phyloP scores from a whole-genome alignment of 1,140 invertebrate species.

The Lepidotrigona ventralis region DNA sequence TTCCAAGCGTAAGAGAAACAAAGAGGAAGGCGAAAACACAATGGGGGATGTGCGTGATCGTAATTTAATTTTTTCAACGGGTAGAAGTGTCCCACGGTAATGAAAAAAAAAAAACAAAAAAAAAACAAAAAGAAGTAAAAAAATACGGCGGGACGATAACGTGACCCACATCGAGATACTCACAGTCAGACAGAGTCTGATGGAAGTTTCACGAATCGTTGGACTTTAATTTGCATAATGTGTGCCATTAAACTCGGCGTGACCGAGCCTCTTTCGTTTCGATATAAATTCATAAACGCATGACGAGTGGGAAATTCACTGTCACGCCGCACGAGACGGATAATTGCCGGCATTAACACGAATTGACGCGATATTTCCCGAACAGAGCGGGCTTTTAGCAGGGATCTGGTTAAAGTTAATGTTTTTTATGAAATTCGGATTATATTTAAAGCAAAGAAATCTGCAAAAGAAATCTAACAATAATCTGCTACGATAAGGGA shows the following conservation, averaged over 20 bases:
- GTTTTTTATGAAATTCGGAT: background rate
- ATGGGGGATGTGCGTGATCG: constrained; percentile 49
- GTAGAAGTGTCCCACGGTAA: constrained; percentile 38
- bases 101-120: background rate
- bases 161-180: background rate
- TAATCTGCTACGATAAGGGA: too few relatives aligned
- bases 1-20: background rate
- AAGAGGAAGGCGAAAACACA: constrained; percentile 17
- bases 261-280: background rate
- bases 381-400: background rate
- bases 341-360: constrained; percentile 1
- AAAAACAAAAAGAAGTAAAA: background rate
- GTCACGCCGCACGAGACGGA: background rate
- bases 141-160: background rate
- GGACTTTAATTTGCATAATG: constrained; percentile 35
- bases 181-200: background rate
- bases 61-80: constrained; percentile 69
- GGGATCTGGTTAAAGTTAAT: background rate
- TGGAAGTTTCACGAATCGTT: constrained; percentile 19
- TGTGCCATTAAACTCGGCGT: constrained; percentile 17
- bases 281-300: constrained; percentile 34
- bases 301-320: background rate
- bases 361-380: background rate
- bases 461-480: too few relatives aligned
- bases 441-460: background rate